Conservation (phyloP, 2,797 vertebrate genomes). For the Eidolon dupreanum region DNA sequence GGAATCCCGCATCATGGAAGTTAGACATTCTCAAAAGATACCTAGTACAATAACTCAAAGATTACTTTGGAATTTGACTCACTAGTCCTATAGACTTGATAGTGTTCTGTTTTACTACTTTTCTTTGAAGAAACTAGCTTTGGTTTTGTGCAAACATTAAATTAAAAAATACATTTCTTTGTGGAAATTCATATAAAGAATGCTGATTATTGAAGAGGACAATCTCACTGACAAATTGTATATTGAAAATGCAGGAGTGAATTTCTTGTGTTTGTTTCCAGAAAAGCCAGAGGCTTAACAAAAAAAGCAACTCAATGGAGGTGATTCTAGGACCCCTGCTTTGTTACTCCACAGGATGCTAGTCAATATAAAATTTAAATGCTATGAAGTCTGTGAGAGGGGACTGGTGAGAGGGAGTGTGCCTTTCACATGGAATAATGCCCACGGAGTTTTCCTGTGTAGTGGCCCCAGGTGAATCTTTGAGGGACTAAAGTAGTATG, state of each 20-base stretch:
- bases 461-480: neutral
- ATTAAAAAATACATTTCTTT: slow-evolving; percentile 16
- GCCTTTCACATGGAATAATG: neutral
- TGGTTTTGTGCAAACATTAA: neutral
- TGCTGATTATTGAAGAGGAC: neutral
- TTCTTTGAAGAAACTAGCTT: neutral
- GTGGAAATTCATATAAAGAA: neutral
- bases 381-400: neutral
- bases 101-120: slow-evolving; percentile 11
- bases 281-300: neutral
- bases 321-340: neutral
- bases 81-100: neutral
- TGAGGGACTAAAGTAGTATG: neutral
- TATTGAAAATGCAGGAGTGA: neutral
- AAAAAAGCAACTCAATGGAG: neutral
- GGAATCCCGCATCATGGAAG: neutral
- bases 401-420: neutral
- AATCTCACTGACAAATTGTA: neutral
- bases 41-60: neutral
- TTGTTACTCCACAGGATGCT: neutral
- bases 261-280: neutral
- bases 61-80: slow-evolving; percentile 13
- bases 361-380: neutral
- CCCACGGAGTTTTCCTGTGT: neutral
- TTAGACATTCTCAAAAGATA: neutral